phyloP scores from a whole-genome alignment of 2,113 vertebrate genomes.

The Choloepus hoffmanni region DNA sequence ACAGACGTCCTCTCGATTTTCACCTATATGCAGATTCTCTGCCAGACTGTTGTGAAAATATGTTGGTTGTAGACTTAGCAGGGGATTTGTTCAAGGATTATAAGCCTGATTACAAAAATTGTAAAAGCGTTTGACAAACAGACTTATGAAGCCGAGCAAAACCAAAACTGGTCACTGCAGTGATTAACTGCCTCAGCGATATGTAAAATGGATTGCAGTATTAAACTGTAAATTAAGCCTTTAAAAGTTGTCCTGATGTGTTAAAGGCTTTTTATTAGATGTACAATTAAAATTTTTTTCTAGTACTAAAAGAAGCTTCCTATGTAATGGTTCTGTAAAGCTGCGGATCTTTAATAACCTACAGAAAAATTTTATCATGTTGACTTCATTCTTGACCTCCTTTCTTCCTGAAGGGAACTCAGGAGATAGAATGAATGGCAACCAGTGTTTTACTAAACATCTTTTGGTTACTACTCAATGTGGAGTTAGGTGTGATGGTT shows the following conservation, averaged over 20 bases:
- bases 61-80: slow-evolving; percentile 21
- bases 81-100: slow-evolving; percentile 21
- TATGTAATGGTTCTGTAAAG: neutral
- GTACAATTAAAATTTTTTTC: neutral
- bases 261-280: slow-evolving; percentile 57
- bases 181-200: neutral
- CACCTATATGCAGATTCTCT: slow-evolving; percentile 4
- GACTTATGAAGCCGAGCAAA: slow-evolving; percentile 25
- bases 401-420: neutral
- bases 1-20: neutral
- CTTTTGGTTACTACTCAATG: neutral
- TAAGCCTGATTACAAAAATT: slow-evolving; percentile 20
- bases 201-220: neutral
- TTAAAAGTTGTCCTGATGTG: slow-evolving; percentile 3
- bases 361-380: neutral
- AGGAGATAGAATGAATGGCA: slow-evolving; percentile 19
- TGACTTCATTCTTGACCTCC: neutral
- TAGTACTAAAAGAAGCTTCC: neutral
- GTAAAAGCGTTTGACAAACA: neutral
- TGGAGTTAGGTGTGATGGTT: neutral
- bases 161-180: neutral
- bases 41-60: neutral
- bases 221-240: slow-evolving; percentile 9
- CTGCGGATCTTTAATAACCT: neutral
- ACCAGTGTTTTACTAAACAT: neutral